Evolutionary conservation across 2,888 invertebrate species (phyloP), one percentile per base, ranked within the genome.

Genomic region (Hemicrepidius hirtus): DNA sequence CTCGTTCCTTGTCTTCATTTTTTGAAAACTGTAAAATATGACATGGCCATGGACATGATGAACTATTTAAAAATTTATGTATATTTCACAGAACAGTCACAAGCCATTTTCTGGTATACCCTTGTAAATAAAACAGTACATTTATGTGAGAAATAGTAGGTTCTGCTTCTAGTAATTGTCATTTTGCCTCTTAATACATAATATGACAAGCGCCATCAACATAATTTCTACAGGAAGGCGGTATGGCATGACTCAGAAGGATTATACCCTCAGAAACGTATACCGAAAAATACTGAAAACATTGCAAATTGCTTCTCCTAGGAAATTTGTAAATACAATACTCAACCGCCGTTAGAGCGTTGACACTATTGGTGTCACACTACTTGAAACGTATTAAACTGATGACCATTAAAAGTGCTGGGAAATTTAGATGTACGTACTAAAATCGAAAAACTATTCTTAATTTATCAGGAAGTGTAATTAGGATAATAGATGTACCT

Each of bases 301-400:
- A 35, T 10, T 24, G 4, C 28, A 53, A 32, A 28, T 41, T 7
- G 7, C 10, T 12, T 62, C 46, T 63, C 24, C 63, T 63, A 18
- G 63, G 35, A 63, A 63, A 28, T 63, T 55, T 35, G 28, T 40
- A 65, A 55, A 20, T 21, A 60, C 32, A 32, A 13, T 49, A 49
- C 63, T 32, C 4, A 32, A 32, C 32, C 3, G 32, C 6, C 6
- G 32, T 32, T 5, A 32, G 32, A 32, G 32, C 32, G 32, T 32
- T 32, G 32, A 32, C 32, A 32, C 32, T 32, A 32, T 5, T 24
- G 24, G 5, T 5, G 5, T 24, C 9, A n/a, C n/a, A n/a, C n/a
- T n/a, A n/a, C n/a, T n/a, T n/a, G n/a, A n/a, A n/a, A n/a, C n/a
- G n/a, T n/a, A n/a, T n/a, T n/a, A n/a, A n/a, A n/a, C n/a, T n/a